Percentiles rank a stretch among this genome's conserved stretches.
phyloP scores from a whole-genome alignment of 2,888 invertebrate species.

The Seira musarum region DNA sequence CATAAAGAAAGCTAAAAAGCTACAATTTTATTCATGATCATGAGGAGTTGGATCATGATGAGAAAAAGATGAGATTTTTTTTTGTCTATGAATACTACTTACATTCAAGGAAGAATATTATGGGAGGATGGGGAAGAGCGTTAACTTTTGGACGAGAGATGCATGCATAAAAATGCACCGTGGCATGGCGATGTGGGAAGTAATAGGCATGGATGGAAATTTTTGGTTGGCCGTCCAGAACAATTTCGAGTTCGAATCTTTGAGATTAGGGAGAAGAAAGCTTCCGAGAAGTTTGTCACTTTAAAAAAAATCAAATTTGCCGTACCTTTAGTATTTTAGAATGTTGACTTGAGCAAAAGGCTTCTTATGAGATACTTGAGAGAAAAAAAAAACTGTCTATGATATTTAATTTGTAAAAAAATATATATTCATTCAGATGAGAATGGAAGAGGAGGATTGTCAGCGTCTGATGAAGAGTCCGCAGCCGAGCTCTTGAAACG shows the following conservation, averaged over 20 bases:
- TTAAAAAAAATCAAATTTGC: no score
- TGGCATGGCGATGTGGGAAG: slow-evolving; percentile 5
- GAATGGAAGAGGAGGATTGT: slow-evolving; percentile 80
- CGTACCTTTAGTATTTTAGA: neutral
- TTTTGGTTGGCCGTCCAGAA: slow-evolving; percentile 14
- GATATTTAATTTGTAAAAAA: no score
- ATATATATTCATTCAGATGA: slow-evolving; percentile 78
- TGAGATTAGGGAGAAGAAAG: neutral
- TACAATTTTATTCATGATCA: slow-evolving; percentile 58
- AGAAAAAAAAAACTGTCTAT: no score
- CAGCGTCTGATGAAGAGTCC: slow-evolving; percentile 54
- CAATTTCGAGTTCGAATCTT: slow-evolving; percentile 21
- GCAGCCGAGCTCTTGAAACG: slow-evolving; percentile 88
- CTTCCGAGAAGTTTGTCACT: neutral
- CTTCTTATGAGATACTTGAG: no score
- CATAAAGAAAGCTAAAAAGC: slow-evolving; percentile 45
- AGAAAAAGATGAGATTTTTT: slow-evolving; percentile 54
- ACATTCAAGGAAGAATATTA: neutral
- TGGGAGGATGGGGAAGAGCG: slow-evolving; percentile 29
- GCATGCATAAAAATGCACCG: slow-evolving; percentile 56
- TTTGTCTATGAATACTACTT: slow-evolving; percentile 19
- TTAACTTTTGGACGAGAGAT: slow-evolving; percentile 48
- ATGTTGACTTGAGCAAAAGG: no score
- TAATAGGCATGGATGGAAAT: slow-evolving; percentile 5
- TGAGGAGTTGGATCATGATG: slow-evolving; percentile 39